Percentiles rank a stretch among this genome's conserved stretches.
Conservation (phyloP, 2,113 vertebrate species). For the Centrocercus urophasianus region DNA sequence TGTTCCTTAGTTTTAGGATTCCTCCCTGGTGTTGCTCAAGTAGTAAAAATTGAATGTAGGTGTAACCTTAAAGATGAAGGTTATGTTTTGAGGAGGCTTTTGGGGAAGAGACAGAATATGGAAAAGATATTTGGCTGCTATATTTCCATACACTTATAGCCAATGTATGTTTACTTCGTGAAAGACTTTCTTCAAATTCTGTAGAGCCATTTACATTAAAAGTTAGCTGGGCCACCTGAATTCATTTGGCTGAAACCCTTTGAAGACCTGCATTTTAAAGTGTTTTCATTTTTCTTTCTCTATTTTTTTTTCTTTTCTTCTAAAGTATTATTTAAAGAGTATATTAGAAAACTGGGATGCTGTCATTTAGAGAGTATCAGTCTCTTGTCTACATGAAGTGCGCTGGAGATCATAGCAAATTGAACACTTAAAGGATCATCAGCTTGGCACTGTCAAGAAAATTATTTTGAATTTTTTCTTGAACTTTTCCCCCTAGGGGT, state of each 20-base stretch:
- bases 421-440: background rate
- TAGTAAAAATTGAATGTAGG: background rate
- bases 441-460: slow-evolving; percentile 6
- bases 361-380: background rate
- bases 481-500: background rate
- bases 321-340: background rate
- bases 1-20: background rate
- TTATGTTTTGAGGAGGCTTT: background rate
- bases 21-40: background rate
- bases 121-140: background rate
- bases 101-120: background rate
- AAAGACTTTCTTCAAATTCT: background rate
- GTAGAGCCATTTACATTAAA: background rate
- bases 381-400: background rate
- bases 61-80: background rate
- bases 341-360: background rate
- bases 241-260: background rate
- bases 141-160: background rate
- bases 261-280: background rate
- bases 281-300: background rate
- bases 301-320: background rate
- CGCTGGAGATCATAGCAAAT: background rate
- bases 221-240: background rate
- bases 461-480: background rate
- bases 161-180: background rate